These are phyloP conservation scores for Pachyseris speciosa DNA, from an alignment of 64 coral and sea anemone genomes.

Conservation along the genomic window DNA sequence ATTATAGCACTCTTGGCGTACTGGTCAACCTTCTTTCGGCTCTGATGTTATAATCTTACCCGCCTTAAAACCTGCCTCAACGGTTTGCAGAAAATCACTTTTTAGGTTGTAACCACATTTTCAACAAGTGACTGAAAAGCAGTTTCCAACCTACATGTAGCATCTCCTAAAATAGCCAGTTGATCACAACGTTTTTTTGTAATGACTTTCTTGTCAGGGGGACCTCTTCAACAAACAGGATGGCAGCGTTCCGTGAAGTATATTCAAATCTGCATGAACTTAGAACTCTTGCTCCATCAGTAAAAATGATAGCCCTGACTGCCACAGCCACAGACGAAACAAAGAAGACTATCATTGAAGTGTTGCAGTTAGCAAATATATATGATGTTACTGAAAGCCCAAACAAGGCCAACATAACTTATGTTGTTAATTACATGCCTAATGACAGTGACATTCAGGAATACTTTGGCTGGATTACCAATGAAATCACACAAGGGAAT, in stretches of 20 bases:
- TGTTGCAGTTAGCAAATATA: background rate
- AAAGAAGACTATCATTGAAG: background rate
- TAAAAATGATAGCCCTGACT: background rate
- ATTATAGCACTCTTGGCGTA: too few species aligned
- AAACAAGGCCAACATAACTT: background rate
- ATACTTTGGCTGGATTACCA: background rate
- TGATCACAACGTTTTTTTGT: too few species aligned
- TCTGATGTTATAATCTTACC: too few species aligned
- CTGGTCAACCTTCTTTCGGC: too few species aligned
- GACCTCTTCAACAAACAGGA: background rate
- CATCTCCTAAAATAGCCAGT: too few species aligned
- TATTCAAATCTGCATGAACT: background rate
- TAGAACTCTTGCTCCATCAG: background rate
- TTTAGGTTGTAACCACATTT: too few species aligned
- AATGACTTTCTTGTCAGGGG: too few species aligned
- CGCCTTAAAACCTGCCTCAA: too few species aligned
- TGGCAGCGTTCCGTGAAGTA: background rate
- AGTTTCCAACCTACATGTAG: too few species aligned
- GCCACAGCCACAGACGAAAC: background rate
- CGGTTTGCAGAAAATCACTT: too few species aligned
- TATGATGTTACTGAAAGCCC: background rate
- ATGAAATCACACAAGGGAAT: slow-evolving; percentile 31
- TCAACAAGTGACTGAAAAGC: too few species aligned
- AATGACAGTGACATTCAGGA: background rate
- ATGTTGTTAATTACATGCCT: background rate